Percentiles rank a stretch among this genome's conserved stretches.
Evolutionary conservation across 2,888 invertebrate species (phyloP).

Genomic region (Latheticus oryzae): DNA sequence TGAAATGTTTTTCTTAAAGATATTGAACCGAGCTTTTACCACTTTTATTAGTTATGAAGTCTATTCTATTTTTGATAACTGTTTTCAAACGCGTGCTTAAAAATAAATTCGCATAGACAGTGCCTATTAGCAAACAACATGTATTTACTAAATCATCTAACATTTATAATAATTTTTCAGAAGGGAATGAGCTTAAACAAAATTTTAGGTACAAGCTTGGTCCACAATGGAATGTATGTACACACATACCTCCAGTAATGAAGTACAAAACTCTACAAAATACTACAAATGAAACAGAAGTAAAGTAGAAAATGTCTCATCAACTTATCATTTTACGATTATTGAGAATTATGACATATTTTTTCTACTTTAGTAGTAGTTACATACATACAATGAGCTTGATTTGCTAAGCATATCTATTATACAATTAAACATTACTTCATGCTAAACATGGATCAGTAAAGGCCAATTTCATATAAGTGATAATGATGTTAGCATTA

Average conservation of each 20-base stretch:
- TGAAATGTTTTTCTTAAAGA: slow-evolving; percentile 30
- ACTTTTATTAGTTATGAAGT: slow-evolving; percentile 5
- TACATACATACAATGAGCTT: slow-evolving; percentile 39
- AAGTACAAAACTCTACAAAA: slow-evolving; percentile 32
- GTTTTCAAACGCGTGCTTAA: background rate
- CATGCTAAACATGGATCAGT: slow-evolving; percentile 42
- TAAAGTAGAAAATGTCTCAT: too few relatives aligned
- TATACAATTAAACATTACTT: slow-evolving; percentile 36
- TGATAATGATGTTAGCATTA: slow-evolving; percentile 37
- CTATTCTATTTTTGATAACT: background rate
- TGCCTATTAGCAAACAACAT: too few relatives aligned
- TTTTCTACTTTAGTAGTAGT: slow-evolving; percentile 35
- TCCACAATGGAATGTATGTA: slow-evolving; percentile 28
- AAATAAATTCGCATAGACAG: too few relatives aligned
- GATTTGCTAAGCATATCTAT: slow-evolving; percentile 37
- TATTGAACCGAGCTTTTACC: slow-evolving; percentile 34
- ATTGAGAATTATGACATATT: too few relatives aligned
- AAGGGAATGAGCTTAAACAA: too few relatives aligned
- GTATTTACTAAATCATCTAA: too few relatives aligned
- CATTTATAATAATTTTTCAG: too few relatives aligned
- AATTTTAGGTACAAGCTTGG: slow-evolving; percentile 36
- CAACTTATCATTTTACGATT: too few relatives aligned
- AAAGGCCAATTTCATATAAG: slow-evolving; percentile 41
- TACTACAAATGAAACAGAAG: slow-evolving; percentile 26
- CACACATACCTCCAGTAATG: slow-evolving; percentile 29